These are phyloP conservation scores for Stichodactyla helianthus DNA, from an alignment of 64 coral and sea anemone genomes.

Conservation along the genomic window DNA sequence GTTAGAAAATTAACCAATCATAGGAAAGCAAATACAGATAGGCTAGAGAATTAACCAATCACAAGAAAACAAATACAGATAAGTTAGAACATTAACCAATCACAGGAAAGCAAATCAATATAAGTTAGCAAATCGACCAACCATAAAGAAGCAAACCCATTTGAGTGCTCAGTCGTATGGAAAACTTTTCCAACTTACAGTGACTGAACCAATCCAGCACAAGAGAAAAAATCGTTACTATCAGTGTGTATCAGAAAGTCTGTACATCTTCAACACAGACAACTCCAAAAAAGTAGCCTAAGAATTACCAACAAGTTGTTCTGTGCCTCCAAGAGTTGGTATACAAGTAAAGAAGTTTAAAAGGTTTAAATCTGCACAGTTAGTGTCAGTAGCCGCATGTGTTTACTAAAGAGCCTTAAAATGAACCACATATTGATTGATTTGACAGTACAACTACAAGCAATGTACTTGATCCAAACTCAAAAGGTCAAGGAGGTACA, in stretches of 20 bases:
- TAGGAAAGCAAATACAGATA: neutral
- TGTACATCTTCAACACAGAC: too few relatives aligned
- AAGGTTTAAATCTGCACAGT: neutral
- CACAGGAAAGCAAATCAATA: neutral
- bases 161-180: too few relatives aligned
- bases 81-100: neutral
- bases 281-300: too few relatives aligned
- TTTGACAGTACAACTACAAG: neutral
- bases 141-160: neutral
- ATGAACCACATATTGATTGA: neutral
- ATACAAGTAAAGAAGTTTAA: too few relatives aligned
- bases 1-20: neutral
- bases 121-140: neutral
- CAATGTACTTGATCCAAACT: neutral
- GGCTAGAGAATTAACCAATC: neutral
- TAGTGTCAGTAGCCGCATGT: neutral
- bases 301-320: too few relatives aligned
- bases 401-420: neutral
- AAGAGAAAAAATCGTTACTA: too few relatives aligned
- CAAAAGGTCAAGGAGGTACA: neutral
- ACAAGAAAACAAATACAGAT: neutral
- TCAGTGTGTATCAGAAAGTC: too few relatives aligned
- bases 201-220: too few relatives aligned
- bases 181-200: too few relatives aligned
- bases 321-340: too few relatives aligned